Percentiles rank a stretch among this genome's conserved stretches.
Conservation (phyloP, 2,888 invertebrate genomes). For the Erebia ligea region DNA sequence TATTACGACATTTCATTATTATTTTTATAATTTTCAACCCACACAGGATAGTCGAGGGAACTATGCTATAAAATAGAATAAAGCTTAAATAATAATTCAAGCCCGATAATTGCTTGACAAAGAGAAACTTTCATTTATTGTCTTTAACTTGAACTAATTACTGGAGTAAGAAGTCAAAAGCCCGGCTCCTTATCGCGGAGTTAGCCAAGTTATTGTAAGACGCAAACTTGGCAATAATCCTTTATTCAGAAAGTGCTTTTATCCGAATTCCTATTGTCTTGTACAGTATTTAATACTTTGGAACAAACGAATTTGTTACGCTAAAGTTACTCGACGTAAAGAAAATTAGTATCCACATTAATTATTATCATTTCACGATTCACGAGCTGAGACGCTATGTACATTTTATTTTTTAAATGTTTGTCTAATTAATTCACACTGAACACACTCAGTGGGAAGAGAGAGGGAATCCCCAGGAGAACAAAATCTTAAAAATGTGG, state of each 20-base stretch:
- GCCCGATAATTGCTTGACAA: constrained; percentile 19
- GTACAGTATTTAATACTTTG: constrained; percentile 19
- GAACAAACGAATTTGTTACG: constrained; percentile 17
- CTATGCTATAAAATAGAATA: not conserved
- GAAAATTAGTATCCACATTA: constrained; percentile 10
- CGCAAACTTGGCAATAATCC: constrained; percentile 22
- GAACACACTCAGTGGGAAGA: not conserved
- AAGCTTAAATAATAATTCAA: constrained; percentile 6
- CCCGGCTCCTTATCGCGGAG: constrained; percentile 19
- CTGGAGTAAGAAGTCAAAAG: constrained; percentile 26
- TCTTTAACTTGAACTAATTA: constrained; percentile 28
- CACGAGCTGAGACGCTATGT: not conserved
- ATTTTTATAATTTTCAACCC: not conserved
- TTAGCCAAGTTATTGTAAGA: constrained; percentile 26
- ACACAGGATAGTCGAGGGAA: not conserved
- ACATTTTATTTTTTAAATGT: not conserved
- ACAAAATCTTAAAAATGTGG: too few relatives aligned
- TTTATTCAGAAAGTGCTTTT: constrained; percentile 27
- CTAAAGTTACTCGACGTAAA: constrained; percentile 1
- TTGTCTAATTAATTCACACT: not conserved
- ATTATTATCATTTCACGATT: constrained; percentile 3
- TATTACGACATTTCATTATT: not conserved
- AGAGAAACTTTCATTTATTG: constrained; percentile 26
- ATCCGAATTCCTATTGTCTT: constrained; percentile 21
- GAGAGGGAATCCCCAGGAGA: too few relatives aligned